These are phyloP conservation scores for Mercenaria mercenaria DNA, from an alignment of 1,140 invertebrate genomes.

Conservation along the genomic window DNA sequence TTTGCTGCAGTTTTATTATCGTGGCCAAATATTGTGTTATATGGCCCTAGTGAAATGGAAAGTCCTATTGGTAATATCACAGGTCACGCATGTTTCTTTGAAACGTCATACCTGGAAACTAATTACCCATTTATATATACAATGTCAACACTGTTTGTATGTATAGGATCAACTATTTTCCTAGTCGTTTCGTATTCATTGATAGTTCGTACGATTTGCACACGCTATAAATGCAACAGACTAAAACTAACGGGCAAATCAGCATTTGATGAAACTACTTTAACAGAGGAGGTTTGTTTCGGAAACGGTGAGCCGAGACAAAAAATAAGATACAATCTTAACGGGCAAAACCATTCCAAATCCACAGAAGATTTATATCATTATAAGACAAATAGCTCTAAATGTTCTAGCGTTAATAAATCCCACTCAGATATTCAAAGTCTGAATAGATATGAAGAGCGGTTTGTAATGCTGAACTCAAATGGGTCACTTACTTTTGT, in stretches of 20 bases:
- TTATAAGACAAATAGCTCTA: not conserved
- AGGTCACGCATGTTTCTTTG: constrained; percentile 50
- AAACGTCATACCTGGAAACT: constrained; percentile 49
- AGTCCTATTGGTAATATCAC: constrained; percentile 18
- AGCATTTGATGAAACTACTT: not conserved
- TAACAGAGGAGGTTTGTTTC: not conserved
- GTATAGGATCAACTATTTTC: constrained; percentile 38
- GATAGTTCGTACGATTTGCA: constrained; percentile 46
- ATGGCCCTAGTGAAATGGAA: constrained; percentile 60
- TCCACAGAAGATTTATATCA: not conserved
- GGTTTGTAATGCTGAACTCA: not conserved
- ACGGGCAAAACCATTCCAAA: not conserved
- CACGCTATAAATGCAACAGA: constrained; percentile 1
- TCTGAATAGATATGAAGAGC: not conserved
- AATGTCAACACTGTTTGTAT: constrained; percentile 18
- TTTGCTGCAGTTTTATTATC: not conserved
- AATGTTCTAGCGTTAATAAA: not conserved
- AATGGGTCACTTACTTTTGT: not conserved
- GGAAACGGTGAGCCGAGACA: not conserved
- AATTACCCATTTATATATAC: constrained; percentile 43
- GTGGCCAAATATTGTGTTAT: constrained; percentile 58
- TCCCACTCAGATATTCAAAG: not conserved
- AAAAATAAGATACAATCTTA: not conserved
- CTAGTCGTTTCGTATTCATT: constrained; percentile 41
- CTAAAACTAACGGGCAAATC: not conserved